A percentile compares a stretch with the other conserved stretches of the same genome.
Evolutionary conservation across 2,113 vertebrate species (phyloP).

Genomic region (Irena cyanogastra): DNA sequence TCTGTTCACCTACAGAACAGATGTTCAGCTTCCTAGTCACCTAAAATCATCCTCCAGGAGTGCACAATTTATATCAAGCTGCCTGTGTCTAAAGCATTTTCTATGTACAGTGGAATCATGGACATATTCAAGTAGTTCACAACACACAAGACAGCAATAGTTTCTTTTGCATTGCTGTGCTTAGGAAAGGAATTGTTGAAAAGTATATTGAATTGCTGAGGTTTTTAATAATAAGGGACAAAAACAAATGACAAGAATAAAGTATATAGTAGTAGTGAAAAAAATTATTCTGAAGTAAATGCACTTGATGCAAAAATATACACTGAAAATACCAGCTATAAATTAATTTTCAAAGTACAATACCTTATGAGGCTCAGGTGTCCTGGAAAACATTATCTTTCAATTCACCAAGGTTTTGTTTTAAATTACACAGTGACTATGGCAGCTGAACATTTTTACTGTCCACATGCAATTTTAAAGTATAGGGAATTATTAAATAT

Average conservation of each 20-base stretch:
- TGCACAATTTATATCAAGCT: neutral
- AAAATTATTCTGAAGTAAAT: neutral
- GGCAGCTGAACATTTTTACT: neutral
- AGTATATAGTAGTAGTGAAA: neutral
- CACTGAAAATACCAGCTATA: neutral
- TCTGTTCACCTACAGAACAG: slow-evolving; percentile 65
- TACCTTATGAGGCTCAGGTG: neutral
- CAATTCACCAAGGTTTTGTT: neutral
- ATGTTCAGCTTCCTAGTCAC: slow-evolving; percentile 59
- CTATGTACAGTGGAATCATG: neutral
- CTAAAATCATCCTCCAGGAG: slow-evolving; percentile 27
- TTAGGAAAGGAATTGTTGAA: neutral
- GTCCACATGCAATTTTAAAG: neutral
- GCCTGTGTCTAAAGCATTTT: neutral
- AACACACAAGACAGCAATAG: neutral
- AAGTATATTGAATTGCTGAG: neutral
- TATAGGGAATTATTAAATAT: neutral
- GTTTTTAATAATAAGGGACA: neutral
- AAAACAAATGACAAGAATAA: neutral
- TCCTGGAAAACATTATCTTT: neutral
- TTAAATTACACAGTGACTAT: neutral
- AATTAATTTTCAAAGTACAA: neutral
- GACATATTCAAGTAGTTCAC: neutral
- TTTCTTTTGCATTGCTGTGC: neutral
- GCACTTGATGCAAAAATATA: neutral